Evolutionary conservation across 2,797 vertebrate species (phyloP).

Genomic region (Galaxias olidus): DNA sequence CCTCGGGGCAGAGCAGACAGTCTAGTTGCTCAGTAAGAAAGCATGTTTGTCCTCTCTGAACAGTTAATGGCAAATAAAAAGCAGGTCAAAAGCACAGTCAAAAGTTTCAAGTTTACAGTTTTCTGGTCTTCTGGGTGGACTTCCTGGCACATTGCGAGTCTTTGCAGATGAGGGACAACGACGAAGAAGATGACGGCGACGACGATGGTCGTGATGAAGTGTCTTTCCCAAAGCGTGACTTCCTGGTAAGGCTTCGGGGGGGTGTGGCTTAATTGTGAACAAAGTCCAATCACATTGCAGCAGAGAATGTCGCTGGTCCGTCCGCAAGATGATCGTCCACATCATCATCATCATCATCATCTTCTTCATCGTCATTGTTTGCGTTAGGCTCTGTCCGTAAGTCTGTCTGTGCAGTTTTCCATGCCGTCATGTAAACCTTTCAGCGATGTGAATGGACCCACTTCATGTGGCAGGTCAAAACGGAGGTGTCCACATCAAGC

Average conservation of each 20-base stretch:
- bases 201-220: not conserved
- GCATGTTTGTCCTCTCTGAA: slow-evolving; percentile 71
- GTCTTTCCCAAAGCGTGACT: slow-evolving; percentile 22
- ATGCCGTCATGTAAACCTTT: slow-evolving; percentile 31
- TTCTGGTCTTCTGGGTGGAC: slow-evolving; percentile 79
- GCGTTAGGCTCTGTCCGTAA: slow-evolving; percentile 28
- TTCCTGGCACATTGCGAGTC: slow-evolving; percentile 77
- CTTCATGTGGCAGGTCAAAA: slow-evolving; percentile 25
- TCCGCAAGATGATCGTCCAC: slow-evolving; percentile 57
- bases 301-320: slow-evolving; percentile 35
- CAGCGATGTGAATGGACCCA: slow-evolving; percentile 33
- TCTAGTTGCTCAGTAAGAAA: slow-evolving; percentile 70
- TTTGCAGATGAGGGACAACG: slow-evolving; percentile 81
- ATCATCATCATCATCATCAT: slow-evolving; percentile 46
- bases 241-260: slow-evolving; percentile 65
- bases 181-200: slow-evolving; percentile 65
- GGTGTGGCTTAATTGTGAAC: slow-evolving; percentile 46
- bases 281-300: slow-evolving; percentile 50
- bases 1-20: too few species aligned
- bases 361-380: not conserved
- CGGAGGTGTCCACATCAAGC: slow-evolving; percentile 49
- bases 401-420: slow-evolving; percentile 84
- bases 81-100: slow-evolving; percentile 71
- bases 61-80: slow-evolving; percentile 76
- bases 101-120: slow-evolving; percentile 78